phyloP scores from a whole-genome alignment of 2,888 invertebrate species.

The Mythimna albipuncta region DNA sequence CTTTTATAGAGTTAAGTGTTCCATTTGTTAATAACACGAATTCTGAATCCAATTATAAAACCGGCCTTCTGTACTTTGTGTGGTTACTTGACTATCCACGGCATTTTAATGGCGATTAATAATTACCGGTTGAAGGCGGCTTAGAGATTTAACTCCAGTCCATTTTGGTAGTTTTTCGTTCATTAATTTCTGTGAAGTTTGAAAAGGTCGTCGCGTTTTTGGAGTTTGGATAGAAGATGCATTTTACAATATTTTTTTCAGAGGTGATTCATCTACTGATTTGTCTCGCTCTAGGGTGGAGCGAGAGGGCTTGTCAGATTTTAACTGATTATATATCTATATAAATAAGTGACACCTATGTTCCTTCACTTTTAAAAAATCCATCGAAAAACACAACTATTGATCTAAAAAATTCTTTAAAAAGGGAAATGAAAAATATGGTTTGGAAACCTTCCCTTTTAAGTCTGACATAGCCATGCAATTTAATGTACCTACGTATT shows the following conservation, averaged over 20 bases:
- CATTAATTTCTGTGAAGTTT: slow-evolving; percentile 44
- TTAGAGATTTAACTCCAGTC: slow-evolving; percentile 50
- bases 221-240: background rate
- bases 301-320: too few species aligned
- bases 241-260: background rate
- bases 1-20: background rate
- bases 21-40: background rate
- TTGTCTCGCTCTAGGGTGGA: too few species aligned
- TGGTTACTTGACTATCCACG: slow-evolving; percentile 13
- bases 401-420: too few species aligned
- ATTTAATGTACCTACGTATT: background rate
- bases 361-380: too few species aligned
- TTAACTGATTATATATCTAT: too few species aligned
- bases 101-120: slow-evolving; percentile 62
- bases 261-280: too few species aligned
- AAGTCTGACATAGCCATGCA: too few species aligned
- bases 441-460: background rate
- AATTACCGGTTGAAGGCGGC: slow-evolving; percentile 53
- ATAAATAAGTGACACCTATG: too few species aligned
- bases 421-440: background rate
- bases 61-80: slow-evolving; percentile 16
- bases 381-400: too few species aligned
- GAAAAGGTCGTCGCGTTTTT: background rate
- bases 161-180: slow-evolving; percentile 44
- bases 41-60: background rate